These are phyloP conservation scores for Mylabris phalerata DNA, from an alignment of 1,140 invertebrate species.

Conservation along the genomic window DNA sequence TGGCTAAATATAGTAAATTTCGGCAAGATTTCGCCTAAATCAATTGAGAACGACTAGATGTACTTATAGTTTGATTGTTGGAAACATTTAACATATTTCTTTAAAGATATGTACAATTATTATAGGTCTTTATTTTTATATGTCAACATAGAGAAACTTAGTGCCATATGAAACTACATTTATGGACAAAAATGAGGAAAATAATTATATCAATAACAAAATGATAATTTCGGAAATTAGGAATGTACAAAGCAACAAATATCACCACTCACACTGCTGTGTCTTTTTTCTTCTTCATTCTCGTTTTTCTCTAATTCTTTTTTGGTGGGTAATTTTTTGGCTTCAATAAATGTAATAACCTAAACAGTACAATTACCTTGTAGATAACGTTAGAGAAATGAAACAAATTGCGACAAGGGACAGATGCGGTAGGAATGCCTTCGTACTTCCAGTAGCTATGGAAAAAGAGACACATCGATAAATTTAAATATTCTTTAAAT, in stretches of 20 bases:
- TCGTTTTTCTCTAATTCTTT: conserved; percentile 16
- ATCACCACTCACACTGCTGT: conserved; percentile 14
- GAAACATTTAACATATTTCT: conserved; percentile 10
- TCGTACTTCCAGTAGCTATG: conserved; percentile 26
- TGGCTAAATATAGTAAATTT: neutral
- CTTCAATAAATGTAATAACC: conserved; percentile 3
- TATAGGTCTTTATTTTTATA: neutral
- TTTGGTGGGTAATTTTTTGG: conserved; percentile 20
- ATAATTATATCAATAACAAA: conserved; percentile 7
- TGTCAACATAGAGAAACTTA: conserved; percentile 21
- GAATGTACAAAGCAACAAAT: conserved; percentile 26
- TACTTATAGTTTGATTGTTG: conserved; percentile 12
- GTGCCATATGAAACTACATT: conserved; percentile 37
- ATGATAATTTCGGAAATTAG: conserved; percentile 15
- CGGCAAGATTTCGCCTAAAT: neutral
- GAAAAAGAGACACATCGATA: conserved; percentile 17
- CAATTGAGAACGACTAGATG: conserved; percentile 3
- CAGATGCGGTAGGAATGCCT: conserved; percentile 18
- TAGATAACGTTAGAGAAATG: conserved; percentile 13
- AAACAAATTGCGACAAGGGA: conserved; percentile 20
- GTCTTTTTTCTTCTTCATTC: neutral
- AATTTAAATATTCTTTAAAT: neutral
- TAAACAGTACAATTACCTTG: conserved; percentile 26
- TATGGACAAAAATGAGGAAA: neutral
- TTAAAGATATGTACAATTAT: conserved; percentile 10